phyloP scores from a whole-genome alignment of 2,113 vertebrate genomes.

The Picathartes gymnocephalus region DNA sequence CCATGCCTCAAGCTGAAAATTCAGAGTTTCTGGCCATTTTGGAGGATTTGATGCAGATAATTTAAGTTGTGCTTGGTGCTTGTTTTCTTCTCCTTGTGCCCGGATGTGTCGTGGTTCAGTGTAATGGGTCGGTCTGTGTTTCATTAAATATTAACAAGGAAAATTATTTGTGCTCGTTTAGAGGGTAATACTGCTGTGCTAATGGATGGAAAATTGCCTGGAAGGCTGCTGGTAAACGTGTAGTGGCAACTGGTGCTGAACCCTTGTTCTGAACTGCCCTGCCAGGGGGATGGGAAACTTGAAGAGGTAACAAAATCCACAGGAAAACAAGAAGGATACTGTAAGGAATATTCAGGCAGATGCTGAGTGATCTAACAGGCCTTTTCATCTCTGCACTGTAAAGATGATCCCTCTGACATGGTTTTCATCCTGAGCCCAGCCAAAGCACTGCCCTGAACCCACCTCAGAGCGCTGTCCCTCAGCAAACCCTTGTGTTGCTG shows the following conservation, averaged over 20 bases:
- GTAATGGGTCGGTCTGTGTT: not conserved
- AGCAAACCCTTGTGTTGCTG: accelerated
- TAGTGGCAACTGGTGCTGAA: not conserved
- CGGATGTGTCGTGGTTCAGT: not conserved
- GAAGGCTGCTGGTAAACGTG: not conserved
- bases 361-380: not conserved
- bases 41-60: not conserved
- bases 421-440: not conserved
- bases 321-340: not conserved
- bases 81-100: not conserved
- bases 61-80: not conserved
- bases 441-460: not conserved
- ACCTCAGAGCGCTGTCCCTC: not conserved
- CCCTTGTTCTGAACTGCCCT: not conserved
- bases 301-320: not conserved
- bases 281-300: not conserved
- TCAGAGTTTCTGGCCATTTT: not conserved
- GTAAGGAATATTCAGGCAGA: not conserved
- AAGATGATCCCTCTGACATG: not conserved
- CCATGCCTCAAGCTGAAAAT: not conserved
- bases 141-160: constrained; percentile 27
- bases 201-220: constrained; percentile 13
- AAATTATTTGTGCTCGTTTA: not conserved
- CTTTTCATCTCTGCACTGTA: not conserved
- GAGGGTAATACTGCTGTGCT: not conserved